Conservation (phyloP, 2,797 vertebrate species). For the Rhinichthys osculus region DNA sequence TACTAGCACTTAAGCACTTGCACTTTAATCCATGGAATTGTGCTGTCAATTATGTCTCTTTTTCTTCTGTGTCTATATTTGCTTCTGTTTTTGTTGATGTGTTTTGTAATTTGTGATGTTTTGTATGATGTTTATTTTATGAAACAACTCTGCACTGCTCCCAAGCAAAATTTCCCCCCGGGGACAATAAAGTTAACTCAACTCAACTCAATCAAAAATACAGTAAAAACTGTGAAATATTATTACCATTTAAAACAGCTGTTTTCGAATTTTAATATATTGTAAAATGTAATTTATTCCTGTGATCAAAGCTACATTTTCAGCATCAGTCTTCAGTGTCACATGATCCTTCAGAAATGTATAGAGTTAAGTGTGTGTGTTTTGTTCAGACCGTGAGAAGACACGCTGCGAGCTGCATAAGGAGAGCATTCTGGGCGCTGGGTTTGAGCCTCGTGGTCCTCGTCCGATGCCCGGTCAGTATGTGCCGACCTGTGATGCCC, state of each 20-base stretch:
- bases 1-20: too few relatives aligned
- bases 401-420: conserved; percentile 85
- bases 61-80: too few relatives aligned
- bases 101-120: too few relatives aligned
- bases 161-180: too few relatives aligned
- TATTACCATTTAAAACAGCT: neutral
- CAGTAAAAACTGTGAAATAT: neutral
- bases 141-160: too few relatives aligned
- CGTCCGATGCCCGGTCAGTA: conserved; percentile 76
- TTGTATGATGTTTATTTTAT: too few relatives aligned
- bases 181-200: too few relatives aligned
- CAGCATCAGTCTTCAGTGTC: neutral
- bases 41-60: too few relatives aligned
- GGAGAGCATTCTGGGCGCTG: conserved; percentile 72
- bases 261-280: neutral
- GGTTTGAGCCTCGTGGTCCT: conserved; percentile 54
- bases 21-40: too few relatives aligned
- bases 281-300: neutral
- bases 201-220: neutral
- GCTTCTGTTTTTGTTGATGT: too few relatives aligned
- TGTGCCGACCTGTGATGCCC: conserved; percentile 86
- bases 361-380: neutral
- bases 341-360: neutral
- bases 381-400: conserved; percentile 75
- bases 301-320: neutral